Evolutionary conservation across 2,888 invertebrate genomes (phyloP), one percentile per base, ranked within the genome.

Genomic region (Spisula subtruncata): DNA sequence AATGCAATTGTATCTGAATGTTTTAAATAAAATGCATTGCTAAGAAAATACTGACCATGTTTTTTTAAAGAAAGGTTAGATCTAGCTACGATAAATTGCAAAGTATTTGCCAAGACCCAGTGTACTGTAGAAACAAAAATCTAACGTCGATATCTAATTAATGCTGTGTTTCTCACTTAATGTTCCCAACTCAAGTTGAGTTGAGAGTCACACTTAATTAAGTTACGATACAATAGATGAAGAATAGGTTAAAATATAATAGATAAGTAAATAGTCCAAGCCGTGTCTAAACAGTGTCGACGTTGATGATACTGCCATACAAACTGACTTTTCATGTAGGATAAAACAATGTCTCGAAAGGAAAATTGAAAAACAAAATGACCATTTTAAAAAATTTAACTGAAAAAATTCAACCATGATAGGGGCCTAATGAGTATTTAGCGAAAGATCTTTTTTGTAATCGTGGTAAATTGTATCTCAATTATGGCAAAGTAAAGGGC

Each of bases 31-130:
- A 20, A 10, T 56, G 14, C 32, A 5, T 16, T 51, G 16, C 32
- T 32, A 54, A 14, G 46, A 51, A 81, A 35, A 81, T 46, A 80
- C 54, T 82, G 82, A 60, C 48, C 82, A 82, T 46, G n/a, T n/a
- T n/a, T n/a, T 46, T 41, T 80, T 4, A 51, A n/a, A 81, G 51
- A 46, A 51, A 48, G 12, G n/a, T 41, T 48, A n/a, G n/a, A n/a
- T n/a, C n/a, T n/a, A 48, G 41, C 20, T 51, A 25, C 41, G 8
- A 81, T 60, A 25, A 20, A 60, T n/a, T 71, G 25, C 16, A 2
- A 25, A 12, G 6, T 12, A 66, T 25, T 5, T 12, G n/a, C n/a
- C 29, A 12, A 71, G 32, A 71, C 32, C 2, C 2, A 32, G 2
- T 32, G 29, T 32, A 32, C 29, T n/a, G 60, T 25, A 5, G 0